Conservation (phyloP, 1,140 invertebrate genomes). For the Lordiphosa mommai region DNA sequence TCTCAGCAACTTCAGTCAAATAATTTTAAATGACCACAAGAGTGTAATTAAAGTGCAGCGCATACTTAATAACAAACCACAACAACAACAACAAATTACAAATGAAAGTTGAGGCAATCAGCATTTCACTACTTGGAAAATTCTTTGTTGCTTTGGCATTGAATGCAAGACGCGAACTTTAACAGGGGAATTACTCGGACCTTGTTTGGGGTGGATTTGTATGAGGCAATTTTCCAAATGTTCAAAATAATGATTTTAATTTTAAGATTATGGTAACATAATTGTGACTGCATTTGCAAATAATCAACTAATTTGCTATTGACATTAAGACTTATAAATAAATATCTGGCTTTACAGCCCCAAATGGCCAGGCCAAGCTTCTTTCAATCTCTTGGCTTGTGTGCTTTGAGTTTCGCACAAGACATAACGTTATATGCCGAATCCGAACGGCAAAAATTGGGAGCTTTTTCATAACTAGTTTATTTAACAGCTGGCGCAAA, state of each 20-base stretch:
- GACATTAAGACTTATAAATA: too few relatives aligned
- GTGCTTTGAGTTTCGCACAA: too few relatives aligned
- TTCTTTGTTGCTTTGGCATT: slow-evolving; percentile 14
- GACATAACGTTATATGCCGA: too few relatives aligned
- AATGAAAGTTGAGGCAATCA: slow-evolving; percentile 57
- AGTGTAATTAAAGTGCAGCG: slow-evolving; percentile 75
- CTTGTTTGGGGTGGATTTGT: slow-evolving; percentile 1
- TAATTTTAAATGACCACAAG: slow-evolving; percentile 75
- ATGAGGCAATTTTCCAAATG: neutral
- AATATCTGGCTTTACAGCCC: too few relatives aligned
- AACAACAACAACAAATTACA: slow-evolving; percentile 45
- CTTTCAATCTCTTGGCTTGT: too few relatives aligned
- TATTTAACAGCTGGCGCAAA: too few relatives aligned
- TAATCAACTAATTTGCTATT: neutral
- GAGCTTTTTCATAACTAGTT: too few relatives aligned
- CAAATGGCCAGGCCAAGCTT: too few relatives aligned
- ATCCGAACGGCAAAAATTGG: too few relatives aligned
- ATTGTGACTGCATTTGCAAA: neutral
- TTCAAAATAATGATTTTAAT: neutral
- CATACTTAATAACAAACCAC: slow-evolving; percentile 49
- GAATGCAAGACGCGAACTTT: slow-evolving; percentile 11
- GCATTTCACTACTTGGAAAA: slow-evolving; percentile 36
- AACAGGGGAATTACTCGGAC: neutral
- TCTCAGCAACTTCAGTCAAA: slow-evolving; percentile 56
- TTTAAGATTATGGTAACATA: neutral